phyloP scores from a whole-genome alignment of 2,888 invertebrate genomes.

The Rhodophaea formosa region DNA sequence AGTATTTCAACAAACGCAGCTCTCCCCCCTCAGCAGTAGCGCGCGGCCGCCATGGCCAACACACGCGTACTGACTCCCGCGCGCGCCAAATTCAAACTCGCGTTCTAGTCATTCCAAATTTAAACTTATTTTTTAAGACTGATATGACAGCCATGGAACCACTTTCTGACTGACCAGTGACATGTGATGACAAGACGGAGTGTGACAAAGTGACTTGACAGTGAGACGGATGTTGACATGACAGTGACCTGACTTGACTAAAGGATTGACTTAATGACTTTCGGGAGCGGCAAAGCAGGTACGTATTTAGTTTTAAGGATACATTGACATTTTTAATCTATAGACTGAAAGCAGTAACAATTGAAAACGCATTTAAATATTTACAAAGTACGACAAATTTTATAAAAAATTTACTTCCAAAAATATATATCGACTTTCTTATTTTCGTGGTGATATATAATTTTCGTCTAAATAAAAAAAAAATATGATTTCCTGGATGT shows the following conservation, averaged over 20 bases:
- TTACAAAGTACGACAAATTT: too few relatives aligned
- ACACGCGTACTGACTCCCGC: conserved; percentile 46
- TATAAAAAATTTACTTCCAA: too few relatives aligned
- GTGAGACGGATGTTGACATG: conserved; percentile 36
- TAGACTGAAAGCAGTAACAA: too few relatives aligned
- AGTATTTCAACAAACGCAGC: conserved; percentile 59
- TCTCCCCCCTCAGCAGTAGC: conserved; percentile 53
- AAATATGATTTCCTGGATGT: too few relatives aligned
- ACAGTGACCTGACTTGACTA: conserved; percentile 44
- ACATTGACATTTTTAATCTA: background rate
- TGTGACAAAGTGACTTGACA: conserved; percentile 29
- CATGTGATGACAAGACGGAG: conserved; percentile 33
- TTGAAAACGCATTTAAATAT: too few relatives aligned
- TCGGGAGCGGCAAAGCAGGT: conserved; percentile 35
- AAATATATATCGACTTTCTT: too few relatives aligned
- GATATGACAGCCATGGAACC: conserved; percentile 36
- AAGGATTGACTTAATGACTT: conserved; percentile 41
- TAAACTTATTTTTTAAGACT: conserved; percentile 39
- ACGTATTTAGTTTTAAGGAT: conserved; percentile 28
- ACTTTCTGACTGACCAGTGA: conserved; percentile 40
- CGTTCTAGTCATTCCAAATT: conserved; percentile 58
- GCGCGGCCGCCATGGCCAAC: conserved; percentile 64
- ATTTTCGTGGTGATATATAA: too few relatives aligned
- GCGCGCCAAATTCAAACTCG: conserved; percentile 53
- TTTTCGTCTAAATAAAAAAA: too few relatives aligned